Percentiles rank a stretch among this genome's conserved stretches.
Evolutionary conservation across 2,888 invertebrate genomes (phyloP).

Genomic region (Andrena marginata): DNA sequence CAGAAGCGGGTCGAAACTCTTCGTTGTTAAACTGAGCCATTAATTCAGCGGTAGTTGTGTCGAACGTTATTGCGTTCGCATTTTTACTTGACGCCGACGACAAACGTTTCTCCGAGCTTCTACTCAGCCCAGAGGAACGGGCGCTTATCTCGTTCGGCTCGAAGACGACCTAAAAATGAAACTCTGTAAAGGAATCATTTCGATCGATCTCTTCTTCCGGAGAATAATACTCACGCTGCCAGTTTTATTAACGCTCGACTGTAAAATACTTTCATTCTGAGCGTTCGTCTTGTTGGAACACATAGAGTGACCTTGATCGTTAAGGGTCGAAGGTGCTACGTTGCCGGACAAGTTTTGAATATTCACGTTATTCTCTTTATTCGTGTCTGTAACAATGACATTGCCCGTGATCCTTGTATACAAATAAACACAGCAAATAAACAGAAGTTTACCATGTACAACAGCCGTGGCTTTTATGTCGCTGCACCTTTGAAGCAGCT

Average conservation of each 20-base stretch:
- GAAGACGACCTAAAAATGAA: constrained; percentile 74
- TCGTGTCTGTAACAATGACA: constrained; percentile 64
- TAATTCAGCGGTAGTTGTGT: constrained; percentile 76
- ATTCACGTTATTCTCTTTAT: constrained; percentile 80
- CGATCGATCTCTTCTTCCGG: neutral
- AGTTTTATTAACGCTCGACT: constrained; percentile 46
- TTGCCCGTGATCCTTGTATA: neutral
- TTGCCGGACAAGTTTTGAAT: constrained; percentile 66
- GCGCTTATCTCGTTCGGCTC: constrained; percentile 81
- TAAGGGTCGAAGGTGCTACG: constrained; percentile 56
- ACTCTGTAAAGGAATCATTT: constrained; percentile 1
- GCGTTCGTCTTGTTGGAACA: constrained; percentile 33
- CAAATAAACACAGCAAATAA: neutral
- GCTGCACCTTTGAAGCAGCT: constrained; percentile 77
- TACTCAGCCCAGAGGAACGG: constrained; percentile 78
- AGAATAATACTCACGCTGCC: constrained; percentile 64
- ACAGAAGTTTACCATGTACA: constrained; percentile 47
- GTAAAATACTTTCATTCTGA: constrained; percentile 39
- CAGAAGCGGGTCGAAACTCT: constrained; percentile 82
- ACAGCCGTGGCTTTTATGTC: constrained; percentile 23
- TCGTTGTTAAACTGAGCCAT: constrained; percentile 80
- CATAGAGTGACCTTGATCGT: constrained; percentile 33
- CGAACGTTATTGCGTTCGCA: constrained; percentile 75
- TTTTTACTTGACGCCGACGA: constrained; percentile 59
- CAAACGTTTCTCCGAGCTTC: constrained; percentile 60